A percentile compares a stretch with the other conserved stretches of the same genome.
phyloP scores from a whole-genome alignment of 2,888 invertebrate species.

The Marronus borbonicus region DNA sequence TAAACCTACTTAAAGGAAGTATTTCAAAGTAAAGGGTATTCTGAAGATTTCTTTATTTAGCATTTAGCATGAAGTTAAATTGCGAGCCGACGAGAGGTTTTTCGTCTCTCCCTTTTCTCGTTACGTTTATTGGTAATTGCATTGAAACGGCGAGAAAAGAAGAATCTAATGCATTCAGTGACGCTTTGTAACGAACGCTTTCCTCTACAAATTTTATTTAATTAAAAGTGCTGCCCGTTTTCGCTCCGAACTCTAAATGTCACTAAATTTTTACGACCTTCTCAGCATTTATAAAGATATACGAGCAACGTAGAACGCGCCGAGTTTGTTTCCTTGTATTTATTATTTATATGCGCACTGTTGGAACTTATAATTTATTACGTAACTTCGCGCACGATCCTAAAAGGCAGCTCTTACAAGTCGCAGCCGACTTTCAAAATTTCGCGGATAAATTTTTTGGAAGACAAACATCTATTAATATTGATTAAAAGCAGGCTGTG shows the following conservation, averaged over 20 bases:
- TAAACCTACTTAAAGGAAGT: neutral
- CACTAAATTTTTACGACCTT: slow-evolving; percentile 48
- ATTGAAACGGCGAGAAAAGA: slow-evolving; percentile 42
- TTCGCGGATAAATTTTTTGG: slow-evolving; percentile 16
- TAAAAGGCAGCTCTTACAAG: neutral
- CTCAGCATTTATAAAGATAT: slow-evolving; percentile 49
- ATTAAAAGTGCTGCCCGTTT: slow-evolving; percentile 47
- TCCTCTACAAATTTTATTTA: slow-evolving; percentile 49
- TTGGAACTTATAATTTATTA: slow-evolving; percentile 45
- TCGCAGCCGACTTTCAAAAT: neutral
- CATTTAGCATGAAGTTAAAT: slow-evolving; percentile 19
- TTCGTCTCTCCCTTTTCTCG: slow-evolving; percentile 31
- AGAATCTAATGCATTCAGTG: slow-evolving; percentile 43
- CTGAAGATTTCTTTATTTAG: slow-evolving; percentile 31
- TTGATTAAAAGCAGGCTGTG: slow-evolving; percentile 21
- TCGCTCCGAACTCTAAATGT: slow-evolving; percentile 38
- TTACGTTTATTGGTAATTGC: slow-evolving; percentile 45
- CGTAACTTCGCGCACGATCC: slow-evolving; percentile 17
- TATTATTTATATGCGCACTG: slow-evolving; percentile 35
- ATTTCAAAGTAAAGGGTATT: slow-evolving; percentile 18
- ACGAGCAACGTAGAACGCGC: slow-evolving; percentile 11
- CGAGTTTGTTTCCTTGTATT: slow-evolving; percentile 33
- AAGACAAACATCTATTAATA: slow-evolving; percentile 35
- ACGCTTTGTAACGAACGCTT: slow-evolving; percentile 44
- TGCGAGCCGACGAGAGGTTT: slow-evolving; percentile 30